Evolutionary conservation across 1,140 invertebrate species (phyloP).

Genomic region (Chionoecetes opilio): DNA sequence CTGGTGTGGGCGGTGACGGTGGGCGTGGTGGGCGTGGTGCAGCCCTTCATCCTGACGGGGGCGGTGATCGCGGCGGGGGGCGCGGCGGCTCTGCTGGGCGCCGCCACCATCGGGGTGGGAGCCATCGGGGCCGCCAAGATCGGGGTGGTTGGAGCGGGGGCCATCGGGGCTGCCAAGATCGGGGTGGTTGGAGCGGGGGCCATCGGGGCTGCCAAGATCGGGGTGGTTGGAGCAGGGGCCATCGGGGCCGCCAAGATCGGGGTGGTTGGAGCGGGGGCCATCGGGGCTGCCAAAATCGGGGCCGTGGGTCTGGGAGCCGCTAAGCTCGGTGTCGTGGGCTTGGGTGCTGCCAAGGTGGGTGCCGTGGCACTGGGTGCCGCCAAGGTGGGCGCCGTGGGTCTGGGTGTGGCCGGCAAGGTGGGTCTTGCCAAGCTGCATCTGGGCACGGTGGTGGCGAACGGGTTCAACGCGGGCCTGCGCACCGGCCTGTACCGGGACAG

Average conservation of each 20-base stretch:
- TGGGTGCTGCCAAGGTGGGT: no score
- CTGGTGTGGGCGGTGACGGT: constrained; percentile 8
- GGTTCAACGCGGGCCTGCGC: no score
- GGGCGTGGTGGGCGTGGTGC: neutral
- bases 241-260: neutral
- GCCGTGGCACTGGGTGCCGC: no score
- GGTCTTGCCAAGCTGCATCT: neutral
- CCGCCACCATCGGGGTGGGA: constrained; percentile 38
- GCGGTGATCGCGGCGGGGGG: neutral
- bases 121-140: constrained; percentile 1
- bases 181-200: neutral
- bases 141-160: neutral
- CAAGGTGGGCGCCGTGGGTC: no score
- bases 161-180: neutral
- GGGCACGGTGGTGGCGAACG: neutral
- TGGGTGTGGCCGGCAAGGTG: neutral
- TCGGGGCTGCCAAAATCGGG: no score
- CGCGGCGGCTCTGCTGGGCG: constrained; percentile 35
- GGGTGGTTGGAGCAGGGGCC: neutral
- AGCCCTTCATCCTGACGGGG: constrained; percentile 4
- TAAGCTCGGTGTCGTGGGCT: no score
- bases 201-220: no score
- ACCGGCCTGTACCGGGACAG: neutral
- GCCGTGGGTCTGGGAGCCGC: no score
- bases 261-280: no score